These are phyloP conservation scores for Petromus typicus DNA, from an alignment of 2,113 vertebrate species.

Conservation along the genomic window DNA sequence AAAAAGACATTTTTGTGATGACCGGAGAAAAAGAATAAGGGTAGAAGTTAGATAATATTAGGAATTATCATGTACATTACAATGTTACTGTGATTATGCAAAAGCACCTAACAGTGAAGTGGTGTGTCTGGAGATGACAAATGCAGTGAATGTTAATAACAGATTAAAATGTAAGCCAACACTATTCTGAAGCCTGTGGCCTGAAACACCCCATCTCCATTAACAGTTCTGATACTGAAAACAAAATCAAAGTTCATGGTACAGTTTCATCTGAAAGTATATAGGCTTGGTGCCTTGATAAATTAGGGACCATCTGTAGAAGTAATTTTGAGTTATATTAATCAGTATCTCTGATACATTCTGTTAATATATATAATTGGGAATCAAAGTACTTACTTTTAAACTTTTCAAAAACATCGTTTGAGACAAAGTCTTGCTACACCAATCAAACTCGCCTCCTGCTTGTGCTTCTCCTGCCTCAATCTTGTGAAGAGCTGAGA, in stretches of 20 bases:
- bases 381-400: conserved; percentile 37
- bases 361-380: neutral
- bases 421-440: neutral
- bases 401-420: neutral
- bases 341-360: neutral
- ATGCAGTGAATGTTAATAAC: neutral
- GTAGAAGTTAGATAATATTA: neutral
- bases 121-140: neutral
- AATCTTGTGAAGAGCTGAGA: neutral
- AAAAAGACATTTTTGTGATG: conserved; percentile 11
- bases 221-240: neutral
- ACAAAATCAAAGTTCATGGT: neutral
- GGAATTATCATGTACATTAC: neutral
- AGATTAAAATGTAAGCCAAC: neutral
- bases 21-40: neutral
- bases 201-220: neutral
- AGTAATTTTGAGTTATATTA: neutral
- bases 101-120: neutral
- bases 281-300: neutral
- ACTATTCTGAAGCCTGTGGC: neutral
- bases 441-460: neutral
- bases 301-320: neutral
- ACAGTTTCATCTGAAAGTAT: neutral
- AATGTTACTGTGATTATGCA: neutral
- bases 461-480: neutral